Evolutionary conservation across 1,140 invertebrate species (phyloP).

Genomic region (Anadara kagoshimensis): DNA sequence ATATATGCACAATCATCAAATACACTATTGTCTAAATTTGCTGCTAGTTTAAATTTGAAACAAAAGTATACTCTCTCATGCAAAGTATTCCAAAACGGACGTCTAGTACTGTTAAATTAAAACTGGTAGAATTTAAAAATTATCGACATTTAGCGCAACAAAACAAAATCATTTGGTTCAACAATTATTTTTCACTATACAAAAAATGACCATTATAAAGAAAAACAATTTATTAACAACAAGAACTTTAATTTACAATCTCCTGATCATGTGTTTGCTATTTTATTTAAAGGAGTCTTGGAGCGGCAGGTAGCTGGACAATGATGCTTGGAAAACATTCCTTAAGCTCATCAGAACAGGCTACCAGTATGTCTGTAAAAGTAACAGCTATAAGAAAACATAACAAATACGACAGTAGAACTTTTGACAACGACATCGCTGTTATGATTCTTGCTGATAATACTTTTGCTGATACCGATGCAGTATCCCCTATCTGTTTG

Average conservation of each 20-base stretch:
- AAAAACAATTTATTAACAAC: no score
- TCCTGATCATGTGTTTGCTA: no score
- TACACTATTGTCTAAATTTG: background rate
- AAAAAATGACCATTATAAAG: no score
- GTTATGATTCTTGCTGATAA: background rate
- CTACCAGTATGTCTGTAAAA: background rate
- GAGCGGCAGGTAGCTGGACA: background rate
- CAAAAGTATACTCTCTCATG: no score
- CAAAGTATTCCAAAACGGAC: no score
- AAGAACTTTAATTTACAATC: no score
- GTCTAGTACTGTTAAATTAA: no score
- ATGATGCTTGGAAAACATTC: conserved; percentile 2
- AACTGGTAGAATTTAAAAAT: background rate
- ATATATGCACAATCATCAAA: background rate
- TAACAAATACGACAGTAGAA: background rate
- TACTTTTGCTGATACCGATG: background rate
- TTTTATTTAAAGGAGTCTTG: background rate
- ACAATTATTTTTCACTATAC: no score
- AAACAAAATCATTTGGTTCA: no score
- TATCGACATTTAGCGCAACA: background rate
- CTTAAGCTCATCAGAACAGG: background rate
- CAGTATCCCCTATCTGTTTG: conserved; percentile 1
- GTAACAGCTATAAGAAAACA: background rate
- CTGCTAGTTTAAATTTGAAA: no score
- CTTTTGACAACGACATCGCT: background rate